Base-by-base conservation (phyloP, 2,797 vertebrate genomes). In the Sebastes cheni region DNA sequence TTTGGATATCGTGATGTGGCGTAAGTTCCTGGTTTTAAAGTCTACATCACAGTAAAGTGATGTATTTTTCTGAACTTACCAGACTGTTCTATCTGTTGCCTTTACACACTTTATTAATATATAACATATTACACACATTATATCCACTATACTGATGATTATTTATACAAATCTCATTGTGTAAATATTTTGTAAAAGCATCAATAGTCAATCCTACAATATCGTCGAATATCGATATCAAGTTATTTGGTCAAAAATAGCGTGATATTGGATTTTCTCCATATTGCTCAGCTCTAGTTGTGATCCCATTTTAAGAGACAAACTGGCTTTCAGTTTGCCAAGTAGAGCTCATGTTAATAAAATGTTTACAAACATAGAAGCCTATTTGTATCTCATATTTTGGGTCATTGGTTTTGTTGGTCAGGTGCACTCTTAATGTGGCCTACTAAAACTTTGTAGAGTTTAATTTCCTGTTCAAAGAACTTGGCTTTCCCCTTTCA, bases 381-480 rank as follows among this genome's bases (percentile, higher is more conserved):
- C 10, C 8, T 32, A 18, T 29, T 14, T 50, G 25, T 32, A 36
- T 68, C 10, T 52, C 14, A 10, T 80, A 18, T 16, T 74, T 66
- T 20, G 0, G 11, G 9, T 67, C 27, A 54, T 79, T 30, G 10
- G 13, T 56, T 4, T 8, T 67, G 42, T 72, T 30, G 22, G 64
- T 80, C 67, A 62, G 66, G 23, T 82, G 67, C 55, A 36, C 9
- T 61, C 32, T 30, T 54, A 20, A 67, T 27, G 16, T 66, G 68
- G 76, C 34, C 39, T 46, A 25, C 39, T 61, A 2, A 54, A 72
- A 75, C 55, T 82, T 83, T 74, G 23, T 58, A 46, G 71, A 81
- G 66, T 90, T 87, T 54, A 67, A 89, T 89, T 90, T 91, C 80
- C 86, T 89, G 58, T 64, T 72, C 39, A 60, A 75, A 86, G 66